phyloP scores from a whole-genome alignment of 2,888 invertebrate species.

The Branchipolynoe longqiensis region DNA sequence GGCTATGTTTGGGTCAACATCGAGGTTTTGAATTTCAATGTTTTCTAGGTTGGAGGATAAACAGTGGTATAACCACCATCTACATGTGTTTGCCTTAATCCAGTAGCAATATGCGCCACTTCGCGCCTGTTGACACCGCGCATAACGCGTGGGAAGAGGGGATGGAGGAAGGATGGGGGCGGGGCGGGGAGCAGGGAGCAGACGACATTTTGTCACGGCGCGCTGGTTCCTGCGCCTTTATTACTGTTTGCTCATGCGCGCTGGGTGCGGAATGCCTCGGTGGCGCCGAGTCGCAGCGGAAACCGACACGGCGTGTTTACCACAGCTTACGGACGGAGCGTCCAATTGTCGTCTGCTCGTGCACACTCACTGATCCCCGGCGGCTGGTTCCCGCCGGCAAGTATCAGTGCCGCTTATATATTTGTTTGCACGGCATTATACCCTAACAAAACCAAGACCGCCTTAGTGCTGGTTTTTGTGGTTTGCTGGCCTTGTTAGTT shows the following conservation, averaged over 20 bases:
- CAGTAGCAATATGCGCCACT: neutral
- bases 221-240: conserved; percentile 20
- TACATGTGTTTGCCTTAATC: neutral
- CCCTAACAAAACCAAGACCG: no score
- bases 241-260: conserved; percentile 45
- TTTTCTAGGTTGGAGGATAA: conserved; percentile 25
- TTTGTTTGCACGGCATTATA: no score
- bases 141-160: neutral
- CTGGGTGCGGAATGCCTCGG: no score
- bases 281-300: no score
- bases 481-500: no score
- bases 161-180: no score
- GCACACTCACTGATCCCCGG: conserved; percentile 11
- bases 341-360: conserved; percentile 1
- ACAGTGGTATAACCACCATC: conserved; percentile 35
- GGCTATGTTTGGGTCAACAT: conserved; percentile 24
- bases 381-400: no score
- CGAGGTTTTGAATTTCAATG: conserved; percentile 55
- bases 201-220: neutral
- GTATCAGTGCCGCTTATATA: no score
- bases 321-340: neutral
- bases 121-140: conserved; percentile 2
- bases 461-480: no score
- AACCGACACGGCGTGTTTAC: neutral
- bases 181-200: neutral